A percentile compares a stretch with the other conserved stretches of the same genome.
Conservation (phyloP, 2,888 invertebrate species). For the Thecocarcelia acutangulata region DNA sequence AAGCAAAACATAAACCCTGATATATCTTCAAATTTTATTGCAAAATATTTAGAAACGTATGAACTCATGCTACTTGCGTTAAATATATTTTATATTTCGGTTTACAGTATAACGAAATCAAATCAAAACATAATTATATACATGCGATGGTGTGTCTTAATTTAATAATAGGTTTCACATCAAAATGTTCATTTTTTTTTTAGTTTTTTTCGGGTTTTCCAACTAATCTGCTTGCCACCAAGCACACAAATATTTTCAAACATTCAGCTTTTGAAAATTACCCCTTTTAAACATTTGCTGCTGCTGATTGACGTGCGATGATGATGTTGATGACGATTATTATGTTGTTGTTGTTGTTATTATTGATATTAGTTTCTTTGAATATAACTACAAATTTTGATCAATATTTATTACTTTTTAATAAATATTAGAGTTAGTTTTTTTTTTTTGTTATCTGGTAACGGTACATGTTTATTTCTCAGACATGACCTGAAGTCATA, state of each 20-base stretch:
- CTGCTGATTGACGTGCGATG: slow-evolving; percentile 31
- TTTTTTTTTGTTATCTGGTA: slow-evolving; percentile 9
- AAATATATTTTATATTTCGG: background rate
- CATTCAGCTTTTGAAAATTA: slow-evolving; percentile 41
- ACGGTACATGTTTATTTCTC: slow-evolving; percentile 61
- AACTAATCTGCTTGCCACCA: background rate
- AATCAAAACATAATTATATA: slow-evolving; percentile 64
- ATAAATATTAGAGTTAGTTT: slow-evolving; percentile 32
- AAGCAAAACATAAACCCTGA: slow-evolving; percentile 5
- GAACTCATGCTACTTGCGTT: background rate
- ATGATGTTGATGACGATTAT: slow-evolving; percentile 1
- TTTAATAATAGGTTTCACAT: slow-evolving; percentile 69
- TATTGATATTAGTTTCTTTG: slow-evolving; percentile 33
- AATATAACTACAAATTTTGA: slow-evolving; percentile 46
- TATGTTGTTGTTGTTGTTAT: slow-evolving; percentile 6
- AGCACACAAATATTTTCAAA: slow-evolving; percentile 16
- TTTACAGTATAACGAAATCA: slow-evolving; percentile 47
- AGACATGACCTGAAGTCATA: slow-evolving; percentile 67
- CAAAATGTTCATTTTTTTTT: slow-evolving; percentile 29
- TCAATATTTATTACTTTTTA: slow-evolving; percentile 47
- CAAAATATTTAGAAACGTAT: slow-evolving; percentile 33
- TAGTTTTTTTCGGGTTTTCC: background rate
- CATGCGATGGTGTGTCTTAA: slow-evolving; percentile 63
- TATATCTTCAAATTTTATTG: slow-evolving; percentile 46
- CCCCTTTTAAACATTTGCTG: slow-evolving; percentile 31